These are phyloP conservation scores for Alviniconcha strummeri DNA, from an alignment of 2,888 invertebrate genomes.

Conservation along the genomic window DNA sequence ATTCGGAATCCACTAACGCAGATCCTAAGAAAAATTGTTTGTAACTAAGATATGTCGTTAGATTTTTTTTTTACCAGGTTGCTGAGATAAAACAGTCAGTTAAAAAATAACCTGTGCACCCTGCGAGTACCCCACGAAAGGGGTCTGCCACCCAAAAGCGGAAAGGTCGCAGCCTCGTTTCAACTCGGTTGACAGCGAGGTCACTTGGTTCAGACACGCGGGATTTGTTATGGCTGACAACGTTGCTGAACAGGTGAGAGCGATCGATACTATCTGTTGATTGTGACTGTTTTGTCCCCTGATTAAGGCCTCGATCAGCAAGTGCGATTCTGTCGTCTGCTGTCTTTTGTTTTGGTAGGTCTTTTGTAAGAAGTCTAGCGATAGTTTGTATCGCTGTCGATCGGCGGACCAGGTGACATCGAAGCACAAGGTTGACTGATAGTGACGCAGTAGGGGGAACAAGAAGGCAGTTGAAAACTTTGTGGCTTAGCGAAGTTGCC, in stretches of 20 bases:
- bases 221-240: conserved; percentile 26
- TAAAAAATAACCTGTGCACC: too few relatives aligned
- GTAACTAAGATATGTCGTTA: too few relatives aligned
- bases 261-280: not conserved
- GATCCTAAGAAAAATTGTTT: too few relatives aligned
- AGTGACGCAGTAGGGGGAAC: not conserved
- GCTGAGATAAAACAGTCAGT: too few relatives aligned
- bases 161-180: conserved; percentile 18
- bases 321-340: not conserved
- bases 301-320: not conserved
- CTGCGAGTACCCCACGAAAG: too few relatives aligned
- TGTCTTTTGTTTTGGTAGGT: not conserved
- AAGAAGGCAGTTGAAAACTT: too few relatives aligned
- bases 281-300: not conserved
- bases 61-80: too few relatives aligned
- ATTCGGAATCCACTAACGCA: too few relatives aligned
- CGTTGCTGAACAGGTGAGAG: not conserved
- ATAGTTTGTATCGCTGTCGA: not conserved
- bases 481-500: too few relatives aligned
- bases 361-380: not conserved
- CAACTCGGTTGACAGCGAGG: conserved; percentile 1
- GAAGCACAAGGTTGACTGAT: not conserved
- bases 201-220: conserved; percentile 10
- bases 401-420: not conserved
- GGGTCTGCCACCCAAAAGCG: not conserved